Evolutionary conservation across 2,113 vertebrate genomes (phyloP), one percentile per base, ranked within the genome.

Genomic region (Strix aluco): DNA sequence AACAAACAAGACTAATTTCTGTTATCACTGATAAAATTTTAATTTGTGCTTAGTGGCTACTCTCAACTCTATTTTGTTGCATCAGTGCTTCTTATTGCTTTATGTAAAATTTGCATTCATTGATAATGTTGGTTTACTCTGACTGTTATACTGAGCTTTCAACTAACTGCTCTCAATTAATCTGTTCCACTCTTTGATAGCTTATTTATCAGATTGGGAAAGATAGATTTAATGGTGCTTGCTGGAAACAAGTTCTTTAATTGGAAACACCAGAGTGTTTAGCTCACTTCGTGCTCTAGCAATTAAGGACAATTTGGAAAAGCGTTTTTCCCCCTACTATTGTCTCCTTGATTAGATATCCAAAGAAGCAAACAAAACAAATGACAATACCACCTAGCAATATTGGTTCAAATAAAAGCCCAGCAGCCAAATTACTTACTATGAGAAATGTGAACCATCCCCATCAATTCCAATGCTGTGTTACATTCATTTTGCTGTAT

Each of bases 241-340:
- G 97, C 96, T 98, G 96, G 96, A 98, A 98, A 98, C 98, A 98
- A 97, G 97, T 97, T 96, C 97, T 98, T 97, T 98, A 98, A 98
- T 98, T 98, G 98, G 97, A 98, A 98, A 98, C 96, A 98, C 97
- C 96, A 97, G 97, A 96, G 92, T 97, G 96, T 97, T 98, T 98
- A 98, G 98, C 89, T 97, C 93, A 97, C 97, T 98, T 97, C 55
- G 95, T 98, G 97, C 96, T 98, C 97, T 52, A 97, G 98, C 99
- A 99, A 99, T 99, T 99, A 99, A 99, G 98, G 98, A 98, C 98
- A 99, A 99, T 99, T 99, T 98, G 97, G 97, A 97, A 97, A 98
- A 98, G 96, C 87, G 96, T 98, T 98, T 97, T 98, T 97, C 95
- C 96, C 95, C 57, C 93, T 98, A 97, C 98, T 98, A 98, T 99